Evolutionary conservation across 2,113 vertebrate genomes (phyloP), one percentile per base, ranked within the genome.

Genomic region (Plecturocebus donacophilus): DNA sequence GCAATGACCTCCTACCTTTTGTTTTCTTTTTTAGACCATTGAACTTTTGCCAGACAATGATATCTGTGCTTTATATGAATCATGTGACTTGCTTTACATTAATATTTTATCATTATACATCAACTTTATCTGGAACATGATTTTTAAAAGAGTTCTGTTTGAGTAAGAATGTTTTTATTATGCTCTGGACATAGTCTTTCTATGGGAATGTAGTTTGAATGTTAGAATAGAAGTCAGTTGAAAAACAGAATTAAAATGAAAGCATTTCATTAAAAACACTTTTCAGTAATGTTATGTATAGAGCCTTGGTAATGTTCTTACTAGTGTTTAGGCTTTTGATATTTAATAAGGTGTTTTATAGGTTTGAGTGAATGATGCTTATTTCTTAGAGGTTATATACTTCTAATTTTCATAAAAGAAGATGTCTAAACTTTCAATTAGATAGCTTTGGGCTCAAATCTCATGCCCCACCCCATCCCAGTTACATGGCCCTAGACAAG

Each of bases 71-170:
- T 79, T 66, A 42, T 81, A 79, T 84, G 90, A 84, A 84, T 77
- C 75, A 38, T 54, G 58, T 79, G 47, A 47, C 56, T 92, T 66
- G 11, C 8, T 92, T 84, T 58, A 45, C n/a, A 82, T 97, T 83
- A 96, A 90, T 95, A 81, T 96, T 96, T 97, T 95, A 84, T 95
- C 40, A 73, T 66, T 92, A 64, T 47, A 38, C 45, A 92, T 95
- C 94, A 87, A 91, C 49, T 96, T 94, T 81, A 95, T 95, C 90
- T 91, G 80, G 84, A 87, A 40, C 64, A 90, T 93, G 75, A 90
- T 95, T 90, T 94, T 97, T 95, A 77, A 66, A 93, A 97, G 87
- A 96, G 73, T 90, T 91, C 75, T 96, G 30, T 91, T 70, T 97
- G 92, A 90, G 54, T 87, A 71, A 89, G 38, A 66, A 52, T 87